Base-by-base conservation (phyloP, 2,797 vertebrate species). In the Neosilurus mollespiculum region DNA sequence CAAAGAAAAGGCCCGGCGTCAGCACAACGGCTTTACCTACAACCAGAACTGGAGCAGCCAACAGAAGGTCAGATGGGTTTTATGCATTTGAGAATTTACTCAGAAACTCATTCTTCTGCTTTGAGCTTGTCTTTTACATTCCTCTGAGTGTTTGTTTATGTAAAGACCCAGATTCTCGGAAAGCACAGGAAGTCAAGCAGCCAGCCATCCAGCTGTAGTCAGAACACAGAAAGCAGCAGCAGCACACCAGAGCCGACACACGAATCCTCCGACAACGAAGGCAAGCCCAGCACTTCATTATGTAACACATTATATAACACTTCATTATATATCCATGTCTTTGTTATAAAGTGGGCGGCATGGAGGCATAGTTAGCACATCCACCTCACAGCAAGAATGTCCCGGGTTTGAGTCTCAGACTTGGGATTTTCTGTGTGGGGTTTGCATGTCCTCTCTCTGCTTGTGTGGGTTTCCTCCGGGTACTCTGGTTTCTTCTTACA, bases 171-270 rank as follows among this genome's bases (percentile, higher is more conserved):
- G 64, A 59, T 90, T 49, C 95, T 94, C 2, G 93, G 94, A 77
- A 93, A 95, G 86, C 95, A 90, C 87, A 95, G 97, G 87, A 99
- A 98, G 88, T 90, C 94, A 84, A 99, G 97, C n/a, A 97, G 97
- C 84, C 97, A 97, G 90, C 97, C 97, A 0, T 98, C 97, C 69
- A 97, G 95, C 90, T 96, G 96, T 91, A 99, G 97, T 93, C 98
- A 97, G 91, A 96, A 96, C 90, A 98, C 97, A 0, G 97, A 98
- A 91, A 98, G 97, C 93, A 99, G 97, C 89, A 96, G 97, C 90
- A 97, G 96, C 75, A 99, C 97, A 0, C 97, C 98, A 0, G 97
- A 99, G 86, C 97, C 98, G 9, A 94, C 95, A 22, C 96, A 96
- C 0, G 98, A 98, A 88, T 96, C 97, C 78, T 99, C 97, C 0